Base-by-base conservation (phyloP, 1,140 invertebrate genomes). In the Drosophila micromelanica region DNA sequence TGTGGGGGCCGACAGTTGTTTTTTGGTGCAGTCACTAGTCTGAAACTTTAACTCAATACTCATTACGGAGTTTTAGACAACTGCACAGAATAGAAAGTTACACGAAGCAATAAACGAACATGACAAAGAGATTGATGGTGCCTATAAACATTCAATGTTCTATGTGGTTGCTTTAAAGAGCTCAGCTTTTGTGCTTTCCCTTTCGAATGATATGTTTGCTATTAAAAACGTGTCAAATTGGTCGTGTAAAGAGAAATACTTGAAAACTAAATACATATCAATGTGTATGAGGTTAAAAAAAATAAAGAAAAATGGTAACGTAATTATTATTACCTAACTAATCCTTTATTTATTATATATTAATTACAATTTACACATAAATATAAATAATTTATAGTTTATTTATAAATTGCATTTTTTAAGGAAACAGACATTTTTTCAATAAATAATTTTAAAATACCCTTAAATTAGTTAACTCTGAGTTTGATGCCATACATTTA, bases 31-130 rank as follows among this genome's bases (percentile, higher is more conserved):
- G 27, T 27, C 27, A 0, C 27, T 27, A 6, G 0, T 54, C 15
- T 30, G 23, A 27, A 12, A n/a, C 64, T 51, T 32, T 69, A 60
- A 55, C 61, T 76, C 67, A 56, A 76, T 56, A 51, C 62, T 20
- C 23, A 57, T 62, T 46, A 38, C 32, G 11, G 13, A 43, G 38
- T 54, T 54, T 30, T 32, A 40, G 38, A 13, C 59, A 61, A n/a
- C n/a, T n/a, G n/a, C n/a, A n/a, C n/a, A n/a, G 32, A 20, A 20
- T 48, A 6, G 32, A 5, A 40, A 30, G 23, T 35, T 35, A 49
- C 68, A 48, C 32, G 13, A 5, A 38, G 23, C 40, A 63, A 43
- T 45, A 17, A 57, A 35, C 35, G 17, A 49, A 23, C 43, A 48
- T 51, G 68, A 20, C 11, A 12, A 5, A 30, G 40, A 30, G 46